These are phyloP conservation scores for Acromyrmex echinatior DNA, from an alignment of 1,140 invertebrate species.

Conservation along the genomic window DNA sequence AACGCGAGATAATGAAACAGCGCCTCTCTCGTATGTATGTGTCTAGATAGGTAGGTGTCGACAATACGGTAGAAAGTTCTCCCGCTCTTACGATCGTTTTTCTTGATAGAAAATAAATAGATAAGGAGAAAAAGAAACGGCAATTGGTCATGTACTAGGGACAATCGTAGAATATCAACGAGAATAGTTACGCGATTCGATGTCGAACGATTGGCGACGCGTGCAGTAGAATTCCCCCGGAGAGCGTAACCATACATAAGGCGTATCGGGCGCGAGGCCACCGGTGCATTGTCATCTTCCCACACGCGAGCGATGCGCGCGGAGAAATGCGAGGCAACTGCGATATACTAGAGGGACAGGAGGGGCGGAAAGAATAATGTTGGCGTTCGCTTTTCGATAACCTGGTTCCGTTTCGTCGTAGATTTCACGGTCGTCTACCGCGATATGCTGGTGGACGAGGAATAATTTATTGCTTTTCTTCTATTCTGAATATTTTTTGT, in stretches of 20 bases:
- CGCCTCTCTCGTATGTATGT: neutral
- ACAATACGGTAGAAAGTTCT: slow-evolving; percentile 17
- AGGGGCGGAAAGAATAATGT: slow-evolving; percentile 24
- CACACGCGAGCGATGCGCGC: slow-evolving; percentile 70
- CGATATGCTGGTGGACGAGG: neutral
- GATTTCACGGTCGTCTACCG: slow-evolving; percentile 56
- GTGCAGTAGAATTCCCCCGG: slow-evolving; percentile 66
- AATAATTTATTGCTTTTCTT: neutral
- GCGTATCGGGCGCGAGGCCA: slow-evolving; percentile 79
- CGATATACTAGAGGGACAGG: neutral
- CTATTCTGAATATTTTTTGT: neutral
- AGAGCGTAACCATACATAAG: slow-evolving; percentile 69
- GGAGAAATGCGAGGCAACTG: slow-evolving; percentile 62
- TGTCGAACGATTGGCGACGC: slow-evolving; percentile 27
- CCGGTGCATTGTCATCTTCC: slow-evolving; percentile 79
- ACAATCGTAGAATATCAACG: slow-evolving; percentile 71
- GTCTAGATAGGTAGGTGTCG: neutral
- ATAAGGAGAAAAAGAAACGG: slow-evolving; percentile 11
- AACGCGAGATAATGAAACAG: slow-evolving; percentile 31
- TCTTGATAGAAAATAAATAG: slow-evolving; percentile 33
- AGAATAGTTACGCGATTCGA: slow-evolving; percentile 63
- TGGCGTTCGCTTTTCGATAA: slow-evolving; percentile 60
- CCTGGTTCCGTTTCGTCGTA: slow-evolving; percentile 48
- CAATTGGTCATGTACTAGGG: slow-evolving; percentile 59
- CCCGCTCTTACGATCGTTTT: slow-evolving; percentile 9